Conservation (phyloP, 2,888 invertebrate species). For the Tenthredo notha region DNA sequence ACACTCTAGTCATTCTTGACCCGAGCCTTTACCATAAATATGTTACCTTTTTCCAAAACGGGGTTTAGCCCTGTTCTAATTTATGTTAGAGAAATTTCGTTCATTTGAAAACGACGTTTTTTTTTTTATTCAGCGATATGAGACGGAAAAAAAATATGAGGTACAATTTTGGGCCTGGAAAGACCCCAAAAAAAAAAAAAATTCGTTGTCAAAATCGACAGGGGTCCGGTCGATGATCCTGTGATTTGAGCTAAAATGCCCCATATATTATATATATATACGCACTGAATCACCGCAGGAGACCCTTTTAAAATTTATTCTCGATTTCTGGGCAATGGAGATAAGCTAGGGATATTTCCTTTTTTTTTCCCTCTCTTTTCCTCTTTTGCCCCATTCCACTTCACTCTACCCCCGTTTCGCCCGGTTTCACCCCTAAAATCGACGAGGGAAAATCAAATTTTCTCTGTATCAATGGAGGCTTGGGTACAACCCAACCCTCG, state of each 20-base stretch:
- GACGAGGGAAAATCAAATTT: conserved; percentile 37
- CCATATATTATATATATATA: not conserved
- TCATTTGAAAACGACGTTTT: no score
- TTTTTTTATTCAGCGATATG: no score
- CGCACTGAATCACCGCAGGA: conserved; percentile 28
- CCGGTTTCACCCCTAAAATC: not conserved
- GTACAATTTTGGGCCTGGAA: no score
- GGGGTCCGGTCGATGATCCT: no score
- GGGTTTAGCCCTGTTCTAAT: no score
- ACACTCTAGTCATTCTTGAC: not conserved
- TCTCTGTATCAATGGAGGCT: conserved; percentile 19
- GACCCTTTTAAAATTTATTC: conserved; percentile 49
- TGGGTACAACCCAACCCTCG: conserved; percentile 53
- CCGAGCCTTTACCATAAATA: not conserved
- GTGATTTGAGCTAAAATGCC: no score
- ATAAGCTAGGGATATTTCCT: conserved; percentile 43
- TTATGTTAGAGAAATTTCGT: no score
- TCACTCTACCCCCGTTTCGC: not conserved
- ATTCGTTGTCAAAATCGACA: no score
- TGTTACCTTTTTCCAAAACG: not conserved
- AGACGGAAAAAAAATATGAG: no score
- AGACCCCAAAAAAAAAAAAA: no score
- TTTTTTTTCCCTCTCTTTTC: not conserved
- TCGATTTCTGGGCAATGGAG: conserved; percentile 39
- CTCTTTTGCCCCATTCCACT: not conserved